Conservation (phyloP, 2,888 invertebrate genomes). For the Plagodis dolabraria region DNA sequence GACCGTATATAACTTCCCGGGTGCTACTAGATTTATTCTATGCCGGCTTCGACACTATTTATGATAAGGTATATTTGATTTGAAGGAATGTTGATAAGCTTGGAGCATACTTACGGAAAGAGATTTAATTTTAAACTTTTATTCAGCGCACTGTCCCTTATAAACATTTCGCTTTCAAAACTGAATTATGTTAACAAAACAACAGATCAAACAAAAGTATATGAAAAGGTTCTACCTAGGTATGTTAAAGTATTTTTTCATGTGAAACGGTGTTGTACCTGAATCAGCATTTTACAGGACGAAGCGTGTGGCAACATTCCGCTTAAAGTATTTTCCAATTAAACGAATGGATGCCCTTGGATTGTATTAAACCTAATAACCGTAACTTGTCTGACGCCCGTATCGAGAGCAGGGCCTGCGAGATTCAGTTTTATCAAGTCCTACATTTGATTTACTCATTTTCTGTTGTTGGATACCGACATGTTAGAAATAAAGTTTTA, state of each 20-base stretch:
- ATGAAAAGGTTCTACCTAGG: not conserved
- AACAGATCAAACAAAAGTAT: not conserved
- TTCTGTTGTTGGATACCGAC: too few species aligned
- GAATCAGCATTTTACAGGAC: slow-evolving; percentile 37
- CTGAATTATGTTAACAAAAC: not conserved
- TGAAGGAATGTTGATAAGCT: too few species aligned
- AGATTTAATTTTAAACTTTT: too few species aligned
- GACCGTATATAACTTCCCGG: too few species aligned
- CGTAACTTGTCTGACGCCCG: slow-evolving; percentile 35
- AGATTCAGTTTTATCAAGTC: not conserved
- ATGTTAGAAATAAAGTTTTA: too few species aligned
- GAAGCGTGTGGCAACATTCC: slow-evolving; percentile 37
- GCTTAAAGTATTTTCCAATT: slow-evolving; percentile 58
- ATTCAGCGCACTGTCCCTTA: too few species aligned
- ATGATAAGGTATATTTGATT: too few species aligned
- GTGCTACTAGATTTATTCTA: too few species aligned
- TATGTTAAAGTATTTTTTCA: slow-evolving; percentile 22
- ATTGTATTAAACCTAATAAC: slow-evolving; percentile 54
- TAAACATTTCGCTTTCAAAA: too few species aligned
- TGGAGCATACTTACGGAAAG: too few species aligned
- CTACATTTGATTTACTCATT: too few species aligned
- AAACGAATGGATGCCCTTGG: slow-evolving; percentile 47
- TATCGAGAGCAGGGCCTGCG: not conserved
- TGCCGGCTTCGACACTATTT: too few species aligned
- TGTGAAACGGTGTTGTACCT: slow-evolving; percentile 26